Conservation (phyloP, 2,113 vertebrate species). For the Syngnathus floridae region DNA sequence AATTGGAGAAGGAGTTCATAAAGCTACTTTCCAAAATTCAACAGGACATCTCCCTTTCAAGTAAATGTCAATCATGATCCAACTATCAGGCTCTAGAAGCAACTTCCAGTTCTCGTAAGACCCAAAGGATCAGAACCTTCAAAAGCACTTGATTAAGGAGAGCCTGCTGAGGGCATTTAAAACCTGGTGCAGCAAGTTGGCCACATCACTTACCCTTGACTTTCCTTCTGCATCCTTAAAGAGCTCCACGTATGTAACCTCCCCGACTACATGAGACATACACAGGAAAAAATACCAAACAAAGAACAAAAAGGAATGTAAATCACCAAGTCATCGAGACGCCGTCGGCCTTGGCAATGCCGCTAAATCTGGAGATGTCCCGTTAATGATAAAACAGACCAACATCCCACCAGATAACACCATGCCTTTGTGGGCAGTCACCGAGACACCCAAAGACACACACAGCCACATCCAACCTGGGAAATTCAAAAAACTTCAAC, state of each 20-base stretch:
- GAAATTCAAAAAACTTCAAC: slow-evolving; percentile 84
- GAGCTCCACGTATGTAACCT: slow-evolving; percentile 99
- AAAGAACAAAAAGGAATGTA: slow-evolving; percentile 99
- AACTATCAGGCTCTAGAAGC: slow-evolving; percentile 77
- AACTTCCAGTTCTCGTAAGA: slow-evolving; percentile 74
- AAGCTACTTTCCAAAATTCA: slow-evolving; percentile 66
- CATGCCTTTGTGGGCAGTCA: slow-evolving; percentile 87
- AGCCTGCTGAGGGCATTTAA: slow-evolving; percentile 96
- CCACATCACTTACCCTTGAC: slow-evolving; percentile 99
- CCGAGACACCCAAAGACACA: slow-evolving; percentile 84
- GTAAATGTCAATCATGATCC: slow-evolving; percentile 74
- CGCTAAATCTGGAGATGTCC: slow-evolving; percentile 92
- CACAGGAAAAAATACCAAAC: slow-evolving; percentile 99
- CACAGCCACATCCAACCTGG: slow-evolving; percentile 86
- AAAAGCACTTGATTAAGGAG: slow-evolving; percentile 84
- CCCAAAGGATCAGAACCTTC: slow-evolving; percentile 85
- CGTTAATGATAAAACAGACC: slow-evolving; percentile 93
- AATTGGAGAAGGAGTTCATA: slow-evolving; percentile 55
- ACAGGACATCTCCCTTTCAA: slow-evolving; percentile 72
- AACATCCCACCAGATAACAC: slow-evolving; percentile 88
- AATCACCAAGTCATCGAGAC: slow-evolving; percentile 91
- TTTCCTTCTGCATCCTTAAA: slow-evolving; percentile 99
- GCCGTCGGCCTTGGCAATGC: slow-evolving; percentile 84
- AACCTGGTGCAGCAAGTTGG: slow-evolving; percentile 91
- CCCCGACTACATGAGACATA: slow-evolving; percentile 99